These are phyloP conservation scores for Planococcus citri DNA, from an alignment of 1,140 invertebrate genomes.

Conservation along the genomic window DNA sequence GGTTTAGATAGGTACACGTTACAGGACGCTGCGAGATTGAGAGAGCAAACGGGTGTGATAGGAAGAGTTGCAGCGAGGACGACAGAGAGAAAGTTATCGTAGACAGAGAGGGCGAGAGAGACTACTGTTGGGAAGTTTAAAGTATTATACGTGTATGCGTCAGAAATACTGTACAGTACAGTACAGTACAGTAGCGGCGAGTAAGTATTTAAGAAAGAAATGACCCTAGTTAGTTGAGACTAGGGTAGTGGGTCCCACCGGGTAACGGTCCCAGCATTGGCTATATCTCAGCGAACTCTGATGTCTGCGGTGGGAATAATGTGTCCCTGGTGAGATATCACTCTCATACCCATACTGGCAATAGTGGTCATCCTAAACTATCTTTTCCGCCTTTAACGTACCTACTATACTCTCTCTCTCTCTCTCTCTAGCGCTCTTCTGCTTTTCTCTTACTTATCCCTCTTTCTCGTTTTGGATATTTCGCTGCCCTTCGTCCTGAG, in stretches of 20 bases:
- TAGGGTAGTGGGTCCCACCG: slow-evolving; percentile 11
- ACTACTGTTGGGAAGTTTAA: too few relatives aligned
- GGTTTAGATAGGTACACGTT: neutral
- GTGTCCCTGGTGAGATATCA: slow-evolving; percentile 14
- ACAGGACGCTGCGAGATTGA: neutral
- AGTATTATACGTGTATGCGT: too few relatives aligned
- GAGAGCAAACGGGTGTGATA: too few relatives aligned
- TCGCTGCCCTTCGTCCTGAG: neutral
- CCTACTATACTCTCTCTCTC: too few relatives aligned
- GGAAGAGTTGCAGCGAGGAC: too few relatives aligned
- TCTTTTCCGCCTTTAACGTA: slow-evolving; percentile 5
- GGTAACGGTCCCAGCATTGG: slow-evolving; percentile 5
- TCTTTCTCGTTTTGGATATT: neutral
- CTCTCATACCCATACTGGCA: neutral
- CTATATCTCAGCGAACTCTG: slow-evolving; percentile 14
- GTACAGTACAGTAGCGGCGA: neutral
- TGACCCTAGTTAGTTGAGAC: slow-evolving; percentile 1
- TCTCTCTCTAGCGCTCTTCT: too few relatives aligned
- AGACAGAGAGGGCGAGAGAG: too few relatives aligned
- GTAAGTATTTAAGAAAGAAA: slow-evolving; percentile 11
- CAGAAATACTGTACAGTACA: neutral
- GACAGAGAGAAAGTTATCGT: too few relatives aligned
- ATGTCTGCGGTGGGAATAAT: slow-evolving; percentile 16
- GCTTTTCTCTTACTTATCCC: too few relatives aligned
- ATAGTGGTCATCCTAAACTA: neutral